These are phyloP conservation scores for Harmothoe impar DNA, from an alignment of 2,888 invertebrate genomes.

Conservation along the genomic window DNA sequence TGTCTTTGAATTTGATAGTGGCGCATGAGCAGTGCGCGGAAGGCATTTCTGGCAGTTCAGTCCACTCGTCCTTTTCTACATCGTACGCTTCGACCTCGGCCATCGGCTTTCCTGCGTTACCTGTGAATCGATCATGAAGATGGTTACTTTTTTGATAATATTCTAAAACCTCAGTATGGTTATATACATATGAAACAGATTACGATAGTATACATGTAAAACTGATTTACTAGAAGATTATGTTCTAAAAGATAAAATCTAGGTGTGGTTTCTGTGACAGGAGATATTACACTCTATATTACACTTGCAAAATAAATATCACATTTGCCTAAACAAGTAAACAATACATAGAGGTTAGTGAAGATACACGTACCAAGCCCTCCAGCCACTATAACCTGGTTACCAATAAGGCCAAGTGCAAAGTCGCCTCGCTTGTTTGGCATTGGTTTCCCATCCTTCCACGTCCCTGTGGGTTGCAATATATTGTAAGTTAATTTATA, in stretches of 20 bases:
- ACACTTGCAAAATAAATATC: too few species aligned
- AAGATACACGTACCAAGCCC: constrained; percentile 76
- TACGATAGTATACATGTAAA: too few species aligned
- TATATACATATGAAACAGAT: too few species aligned
- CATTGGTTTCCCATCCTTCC: constrained; percentile 77
- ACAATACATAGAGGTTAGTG: neutral
- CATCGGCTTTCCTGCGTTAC: constrained; percentile 79
- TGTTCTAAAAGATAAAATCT: too few species aligned
- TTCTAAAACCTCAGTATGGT: neutral
- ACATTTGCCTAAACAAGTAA: too few species aligned
- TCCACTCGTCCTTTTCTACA: constrained; percentile 76
- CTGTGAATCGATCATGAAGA: constrained; percentile 70
- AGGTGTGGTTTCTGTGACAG: too few species aligned
- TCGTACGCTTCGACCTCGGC: constrained; percentile 78
- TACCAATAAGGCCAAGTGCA: constrained; percentile 78
- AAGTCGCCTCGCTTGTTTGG: constrained; percentile 81
- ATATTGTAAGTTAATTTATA: too few species aligned
- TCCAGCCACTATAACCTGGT: constrained; percentile 79
- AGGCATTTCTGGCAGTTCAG: constrained; percentile 74
- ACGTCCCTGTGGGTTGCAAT: constrained; percentile 74
- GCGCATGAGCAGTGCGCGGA: constrained; percentile 81
- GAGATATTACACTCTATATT: too few species aligned
- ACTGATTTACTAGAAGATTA: too few species aligned
- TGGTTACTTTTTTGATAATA: neutral
- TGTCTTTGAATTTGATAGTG: constrained; percentile 73